These are phyloP conservation scores for Erinaceus europaeus DNA, from an alignment of 2,113 vertebrate species.

Conservation along the genomic window DNA sequence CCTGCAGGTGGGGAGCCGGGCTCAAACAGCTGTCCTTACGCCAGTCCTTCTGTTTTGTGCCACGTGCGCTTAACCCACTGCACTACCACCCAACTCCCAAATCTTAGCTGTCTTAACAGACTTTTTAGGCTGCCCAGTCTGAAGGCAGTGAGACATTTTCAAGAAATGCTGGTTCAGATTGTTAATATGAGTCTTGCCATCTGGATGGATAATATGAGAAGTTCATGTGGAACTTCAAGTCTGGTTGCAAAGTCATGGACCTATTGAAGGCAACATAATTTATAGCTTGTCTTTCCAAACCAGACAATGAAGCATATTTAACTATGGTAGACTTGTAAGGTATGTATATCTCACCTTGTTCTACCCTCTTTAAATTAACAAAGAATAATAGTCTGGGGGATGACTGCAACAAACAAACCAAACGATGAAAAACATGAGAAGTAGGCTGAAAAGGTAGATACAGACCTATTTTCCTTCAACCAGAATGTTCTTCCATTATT, in stretches of 20 bases:
- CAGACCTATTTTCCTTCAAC: not conserved
- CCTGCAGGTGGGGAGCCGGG: no score
- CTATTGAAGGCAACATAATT: not conserved
- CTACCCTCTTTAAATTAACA: not conserved
- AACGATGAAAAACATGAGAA: not conserved
- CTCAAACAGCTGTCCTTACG: no score
- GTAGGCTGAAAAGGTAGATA: not conserved
- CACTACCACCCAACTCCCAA: no score
- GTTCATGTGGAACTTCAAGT: not conserved
- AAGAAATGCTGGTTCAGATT: not conserved
- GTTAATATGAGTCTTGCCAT: not conserved
- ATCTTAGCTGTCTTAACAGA: not conserved
- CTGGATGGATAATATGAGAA: not conserved
- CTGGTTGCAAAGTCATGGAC: not conserved
- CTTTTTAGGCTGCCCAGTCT: fast-evolving
- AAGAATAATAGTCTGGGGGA: not conserved
- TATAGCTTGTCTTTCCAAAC: not conserved
- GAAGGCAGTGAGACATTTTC: not conserved
- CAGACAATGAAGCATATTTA: not conserved
- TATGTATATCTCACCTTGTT: not conserved
- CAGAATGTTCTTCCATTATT: not conserved
- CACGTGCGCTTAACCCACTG: no score
- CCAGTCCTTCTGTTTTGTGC: no score
- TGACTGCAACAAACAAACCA: not conserved
- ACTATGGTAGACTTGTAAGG: not conserved